phyloP scores from a whole-genome alignment of 2,888 invertebrate genomes.

The Branchellion lobata region DNA sequence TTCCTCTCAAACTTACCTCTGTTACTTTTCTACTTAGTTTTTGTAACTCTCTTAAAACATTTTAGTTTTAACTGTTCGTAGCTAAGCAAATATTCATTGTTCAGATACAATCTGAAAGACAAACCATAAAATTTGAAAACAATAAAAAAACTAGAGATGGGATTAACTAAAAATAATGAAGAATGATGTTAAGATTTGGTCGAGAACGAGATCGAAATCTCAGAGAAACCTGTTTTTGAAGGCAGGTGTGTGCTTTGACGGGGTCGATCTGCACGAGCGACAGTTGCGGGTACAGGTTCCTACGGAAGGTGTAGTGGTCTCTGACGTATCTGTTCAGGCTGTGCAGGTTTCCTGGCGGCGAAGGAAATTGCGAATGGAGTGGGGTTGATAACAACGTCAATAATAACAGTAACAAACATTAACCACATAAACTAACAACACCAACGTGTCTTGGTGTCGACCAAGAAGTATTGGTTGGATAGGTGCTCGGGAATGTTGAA shows the following conservation, averaged over 20 bases:
- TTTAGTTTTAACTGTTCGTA: no score
- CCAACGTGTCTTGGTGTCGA: conserved; percentile 89
- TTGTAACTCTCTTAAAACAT: no score
- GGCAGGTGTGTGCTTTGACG: conserved; percentile 82
- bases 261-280: conserved; percentile 89
- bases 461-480: conserved; percentile 87
- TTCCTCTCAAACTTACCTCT: no score
- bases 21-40: no score
- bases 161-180: no score
- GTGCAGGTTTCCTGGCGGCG: conserved; percentile 82
- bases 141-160: no score
- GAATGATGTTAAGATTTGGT: no score
- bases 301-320: conserved; percentile 90
- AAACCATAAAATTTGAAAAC: no score
- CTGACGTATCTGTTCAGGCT: conserved; percentile 91
- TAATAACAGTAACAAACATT: no score
- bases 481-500: conserved; percentile 90
- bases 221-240: conserved; percentile 64
- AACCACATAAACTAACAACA: no score
- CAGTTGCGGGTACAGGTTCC: conserved; percentile 95
- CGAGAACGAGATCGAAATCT: not conserved
- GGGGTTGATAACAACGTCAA: not conserved
- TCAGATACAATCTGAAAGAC: no score
- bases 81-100: no score
- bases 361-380: not conserved